Evolutionary conservation across 2,113 vertebrate species (phyloP), one percentile per base, ranked within the genome.

Genomic region (Cebidichthys violaceus): DNA sequence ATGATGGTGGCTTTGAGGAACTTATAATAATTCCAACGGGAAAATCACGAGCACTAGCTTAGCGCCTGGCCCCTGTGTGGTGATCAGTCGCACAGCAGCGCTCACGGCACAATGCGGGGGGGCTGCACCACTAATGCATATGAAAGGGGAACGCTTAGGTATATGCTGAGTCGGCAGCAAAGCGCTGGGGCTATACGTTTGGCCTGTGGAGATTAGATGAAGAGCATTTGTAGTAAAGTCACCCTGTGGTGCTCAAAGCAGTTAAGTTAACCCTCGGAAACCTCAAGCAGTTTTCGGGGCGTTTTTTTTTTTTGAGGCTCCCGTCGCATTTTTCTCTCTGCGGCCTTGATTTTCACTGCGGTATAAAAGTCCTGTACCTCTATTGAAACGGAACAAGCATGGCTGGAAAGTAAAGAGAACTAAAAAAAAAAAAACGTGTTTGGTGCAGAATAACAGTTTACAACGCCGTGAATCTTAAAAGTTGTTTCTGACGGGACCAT

Each of bases 81-180:
- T 69, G 52, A 67, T 43, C 37, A 6, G 55, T n/a, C 1, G 9
- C 69, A 62, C 33, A 70, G 81, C 43, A 45, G 47, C 0, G 20
- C 54, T 71, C 37, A 8, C 57, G 55, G 69, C 1, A 14, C 82
- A 77, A 57, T 24, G 68, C 72, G 50, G 65, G 87, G 52, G 75
- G 64, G 71, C 54, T 33, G 45, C 47, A 13, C 52, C 76, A 85
- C 41, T 81, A 81, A 88, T 75, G 84, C 71, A 71, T 74, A 54
- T 71, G 59, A 84, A 82, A 84, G 52, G 27, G 59, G 71, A 86
- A 39, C 55, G 74, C 77, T 86, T 70, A 39, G 43, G 45, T 75
- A 24, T 67, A 24, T 67, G 78, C 81, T 60, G 31, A 82, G 39
- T 86, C 66, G 66, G 75, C 57, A 55, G 62, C 35, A 65, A n/a